Percentiles rank a stretch among this genome's conserved stretches.
These are phyloP conservation scores for Sympetrum striolatum DNA, from an alignment of 2,888 invertebrate genomes.

Conservation along the genomic window DNA sequence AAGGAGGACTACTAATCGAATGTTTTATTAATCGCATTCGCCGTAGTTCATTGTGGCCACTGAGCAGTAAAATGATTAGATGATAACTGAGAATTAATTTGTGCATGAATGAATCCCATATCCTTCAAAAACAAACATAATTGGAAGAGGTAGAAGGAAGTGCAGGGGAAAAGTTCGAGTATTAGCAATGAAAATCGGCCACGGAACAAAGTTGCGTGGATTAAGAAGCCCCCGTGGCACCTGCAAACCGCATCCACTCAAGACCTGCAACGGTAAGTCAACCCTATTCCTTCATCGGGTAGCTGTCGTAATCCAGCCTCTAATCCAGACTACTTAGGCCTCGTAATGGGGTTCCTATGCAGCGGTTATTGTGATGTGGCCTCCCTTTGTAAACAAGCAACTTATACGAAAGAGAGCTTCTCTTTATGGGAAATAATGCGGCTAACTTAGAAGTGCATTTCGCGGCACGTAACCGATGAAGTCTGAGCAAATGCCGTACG, in stretches of 20 bases:
- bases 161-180: too few species aligned
- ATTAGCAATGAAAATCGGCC: too few species aligned
- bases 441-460: neutral
- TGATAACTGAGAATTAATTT: too few species aligned
- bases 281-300: neutral
- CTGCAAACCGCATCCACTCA: neutral
- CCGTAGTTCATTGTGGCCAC: too few species aligned
- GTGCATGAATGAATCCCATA: too few species aligned
- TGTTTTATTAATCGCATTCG: too few species aligned
- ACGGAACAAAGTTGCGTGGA: neutral
- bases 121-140: too few species aligned
- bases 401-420: neutral
- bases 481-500: neutral
- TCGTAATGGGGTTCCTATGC: neutral
- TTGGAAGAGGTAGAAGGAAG: too few species aligned
- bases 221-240: neutral
- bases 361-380: neutral
- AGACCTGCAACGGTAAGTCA: neutral
- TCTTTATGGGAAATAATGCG: neutral
- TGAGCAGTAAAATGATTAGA: too few species aligned
- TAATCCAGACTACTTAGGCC: neutral
- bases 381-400: neutral
- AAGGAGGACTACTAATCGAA: too few species aligned
- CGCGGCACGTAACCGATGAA: neutral
- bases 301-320: neutral